Evolutionary conservation across 1,140 invertebrate genomes (phyloP).

Genomic region (Tetragonula clypearis): DNA sequence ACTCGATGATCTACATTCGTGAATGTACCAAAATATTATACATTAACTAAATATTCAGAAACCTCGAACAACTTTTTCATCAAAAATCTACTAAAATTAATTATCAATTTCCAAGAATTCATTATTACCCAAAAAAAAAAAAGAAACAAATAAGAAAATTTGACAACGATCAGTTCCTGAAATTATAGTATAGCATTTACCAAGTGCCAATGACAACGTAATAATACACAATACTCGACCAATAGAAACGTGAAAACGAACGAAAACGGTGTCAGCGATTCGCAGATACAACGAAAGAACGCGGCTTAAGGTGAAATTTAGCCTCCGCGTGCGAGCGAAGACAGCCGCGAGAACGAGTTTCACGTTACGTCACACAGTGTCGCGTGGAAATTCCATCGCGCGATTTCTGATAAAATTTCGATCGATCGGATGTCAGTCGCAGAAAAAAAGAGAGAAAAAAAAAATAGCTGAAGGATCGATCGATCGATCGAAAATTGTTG

Average conservation of each 20-base stretch:
- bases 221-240: too few relatives aligned
- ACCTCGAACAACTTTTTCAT: background rate
- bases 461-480: background rate
- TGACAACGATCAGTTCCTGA: too few relatives aligned
- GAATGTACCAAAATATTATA: too few relatives aligned
- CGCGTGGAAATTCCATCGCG: constrained; percentile 3
- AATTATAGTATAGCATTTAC: background rate
- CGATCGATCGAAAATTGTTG: background rate
- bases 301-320: background rate
- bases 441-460: too few relatives aligned
- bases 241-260: background rate
- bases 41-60: too few relatives aligned
- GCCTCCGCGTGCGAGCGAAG: too few relatives aligned
- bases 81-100: too few relatives aligned
- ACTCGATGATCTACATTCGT: background rate
- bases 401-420: background rate
- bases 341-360: background rate
- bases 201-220: too few relatives aligned
- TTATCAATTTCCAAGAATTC: too few relatives aligned
- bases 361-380: background rate
- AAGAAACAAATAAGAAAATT: too few relatives aligned
- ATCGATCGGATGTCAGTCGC: background rate
- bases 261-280: background rate
- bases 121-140: too few relatives aligned
- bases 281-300: too few relatives aligned